These are phyloP conservation scores for Danio aesculapii DNA, from an alignment of 2,797 vertebrate species.

Conservation along the genomic window DNA sequence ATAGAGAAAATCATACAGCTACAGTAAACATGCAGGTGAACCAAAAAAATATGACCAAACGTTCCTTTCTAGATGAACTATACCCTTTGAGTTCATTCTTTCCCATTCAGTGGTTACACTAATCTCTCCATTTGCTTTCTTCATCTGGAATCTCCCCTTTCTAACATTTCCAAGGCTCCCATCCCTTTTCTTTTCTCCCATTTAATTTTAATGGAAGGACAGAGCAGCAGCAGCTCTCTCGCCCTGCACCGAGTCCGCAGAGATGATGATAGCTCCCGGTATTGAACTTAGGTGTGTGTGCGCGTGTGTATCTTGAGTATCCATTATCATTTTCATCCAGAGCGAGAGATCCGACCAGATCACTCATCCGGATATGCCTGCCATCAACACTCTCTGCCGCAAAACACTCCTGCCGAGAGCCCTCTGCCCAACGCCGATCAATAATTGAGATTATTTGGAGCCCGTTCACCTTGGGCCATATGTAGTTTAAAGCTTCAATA, in stretches of 20 bases:
- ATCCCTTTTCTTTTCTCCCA: conserved; percentile 49
- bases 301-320: conserved; percentile 34
- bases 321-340: conserved; percentile 65
- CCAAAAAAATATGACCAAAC: background rate
- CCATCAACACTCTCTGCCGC: conserved; percentile 65
- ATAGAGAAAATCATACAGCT: background rate
- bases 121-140: conserved; percentile 39
- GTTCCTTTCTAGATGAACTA: background rate
- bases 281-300: conserved; percentile 39
- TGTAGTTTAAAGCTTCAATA: conserved; percentile 67
- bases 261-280: conserved; percentile 35
- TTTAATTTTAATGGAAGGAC: conserved; percentile 69
- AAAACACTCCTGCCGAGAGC: conserved; percentile 66
- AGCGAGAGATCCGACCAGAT: conserved; percentile 59
- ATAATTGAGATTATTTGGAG: conserved; percentile 77
- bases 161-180: conserved; percentile 11
- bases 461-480: conserved; percentile 72
- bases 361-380: conserved; percentile 69
- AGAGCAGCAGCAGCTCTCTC: conserved; percentile 54
- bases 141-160: conserved; percentile 35
- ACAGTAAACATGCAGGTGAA: background rate
- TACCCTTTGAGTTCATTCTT: background rate
- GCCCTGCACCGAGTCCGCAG: conserved; percentile 38
- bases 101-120: background rate
- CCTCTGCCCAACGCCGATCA: conserved; percentile 70